phyloP scores from a whole-genome alignment of 1,140 invertebrate species.

The Druon quercuslanigerum region DNA sequence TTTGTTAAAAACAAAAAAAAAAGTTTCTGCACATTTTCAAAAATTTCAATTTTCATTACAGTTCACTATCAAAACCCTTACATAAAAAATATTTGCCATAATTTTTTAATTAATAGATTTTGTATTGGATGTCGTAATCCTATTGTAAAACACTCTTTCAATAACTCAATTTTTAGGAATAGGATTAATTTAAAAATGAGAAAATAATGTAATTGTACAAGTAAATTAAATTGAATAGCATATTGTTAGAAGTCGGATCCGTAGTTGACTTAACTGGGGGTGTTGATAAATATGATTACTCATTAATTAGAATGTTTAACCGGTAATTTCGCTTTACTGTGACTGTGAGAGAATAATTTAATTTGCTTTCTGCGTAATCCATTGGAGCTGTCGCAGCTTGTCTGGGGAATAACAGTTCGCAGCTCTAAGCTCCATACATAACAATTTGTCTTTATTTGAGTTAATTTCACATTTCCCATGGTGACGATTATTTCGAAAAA shows the following conservation, averaged over 20 bases:
- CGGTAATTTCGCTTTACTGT: constrained; percentile 45
- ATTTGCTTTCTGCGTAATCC: constrained; percentile 43
- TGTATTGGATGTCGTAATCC: no score
- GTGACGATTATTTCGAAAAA: constrained; percentile 4
- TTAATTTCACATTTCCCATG: constrained; percentile 23
- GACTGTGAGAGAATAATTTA: constrained; percentile 47
- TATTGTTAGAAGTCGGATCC: constrained; percentile 1
- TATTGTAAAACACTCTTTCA: no score
- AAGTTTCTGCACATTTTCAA: no score
- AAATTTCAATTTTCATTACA: no score
- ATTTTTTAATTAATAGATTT: no score
- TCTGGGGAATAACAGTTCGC: constrained; percentile 2
- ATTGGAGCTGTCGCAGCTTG: constrained; percentile 41
- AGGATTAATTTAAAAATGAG: no score
- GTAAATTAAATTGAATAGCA: no score
- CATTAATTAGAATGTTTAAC: constrained; percentile 54
- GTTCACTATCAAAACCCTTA: no score
- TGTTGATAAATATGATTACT: constrained; percentile 52
- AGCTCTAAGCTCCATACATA: background rate
- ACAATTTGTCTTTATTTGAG: constrained; percentile 9
- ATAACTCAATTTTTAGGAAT: no score
- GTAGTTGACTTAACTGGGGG: constrained; percentile 8
- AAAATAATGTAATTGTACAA: no score
- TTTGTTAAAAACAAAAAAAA: no score
- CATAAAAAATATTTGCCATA: no score